Percentiles rank a stretch among this genome's conserved stretches.
Evolutionary conservation across 2,797 vertebrate species (phyloP).

Genomic region (Semaprochilodus insignis): DNA sequence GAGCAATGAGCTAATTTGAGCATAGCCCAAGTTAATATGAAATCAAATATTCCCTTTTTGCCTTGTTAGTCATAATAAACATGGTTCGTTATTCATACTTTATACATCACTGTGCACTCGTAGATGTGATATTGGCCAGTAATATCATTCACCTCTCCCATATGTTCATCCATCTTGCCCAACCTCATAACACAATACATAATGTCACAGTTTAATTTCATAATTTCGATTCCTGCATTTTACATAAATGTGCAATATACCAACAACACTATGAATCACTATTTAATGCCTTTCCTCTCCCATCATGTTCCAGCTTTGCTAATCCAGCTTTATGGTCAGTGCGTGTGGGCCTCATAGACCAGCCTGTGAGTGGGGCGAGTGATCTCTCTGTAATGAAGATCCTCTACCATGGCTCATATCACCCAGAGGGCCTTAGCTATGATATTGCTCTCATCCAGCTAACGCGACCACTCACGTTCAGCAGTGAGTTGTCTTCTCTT

Average conservation of each 20-base stretch:
- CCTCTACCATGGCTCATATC: slow-evolving; percentile 82
- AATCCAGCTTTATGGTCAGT: slow-evolving; percentile 78
- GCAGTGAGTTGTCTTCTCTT: slow-evolving; percentile 66
- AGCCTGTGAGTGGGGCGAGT: slow-evolving; percentile 69
- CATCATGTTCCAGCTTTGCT: slow-evolving; percentile 72
- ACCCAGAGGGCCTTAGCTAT: slow-evolving; percentile 77
- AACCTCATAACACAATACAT: too few relatives aligned
- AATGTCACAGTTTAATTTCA: too few relatives aligned
- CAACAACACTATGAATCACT: neutral
- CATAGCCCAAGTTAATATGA: too few relatives aligned
- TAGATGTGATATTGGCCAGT: too few relatives aligned
- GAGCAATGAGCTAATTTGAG: too few relatives aligned
- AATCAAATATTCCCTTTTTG: too few relatives aligned
- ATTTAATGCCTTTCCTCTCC: neutral
- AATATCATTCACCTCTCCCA: too few relatives aligned
- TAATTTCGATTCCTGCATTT: too few relatives aligned
- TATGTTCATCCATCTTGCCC: too few relatives aligned
- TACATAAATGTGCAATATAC: neutral
- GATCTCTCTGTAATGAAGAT: slow-evolving; percentile 82
- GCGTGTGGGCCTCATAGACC: slow-evolving; percentile 79
- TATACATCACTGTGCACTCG: too few relatives aligned
- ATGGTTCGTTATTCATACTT: too few relatives aligned
- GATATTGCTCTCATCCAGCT: slow-evolving; percentile 87
- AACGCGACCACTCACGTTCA: slow-evolving; percentile 72
- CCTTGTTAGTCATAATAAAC: too few relatives aligned